A percentile compares a stretch with the other conserved stretches of the same genome.
Conservation (phyloP, 2,888 invertebrate species). For the Oscheius myriophilus region DNA sequence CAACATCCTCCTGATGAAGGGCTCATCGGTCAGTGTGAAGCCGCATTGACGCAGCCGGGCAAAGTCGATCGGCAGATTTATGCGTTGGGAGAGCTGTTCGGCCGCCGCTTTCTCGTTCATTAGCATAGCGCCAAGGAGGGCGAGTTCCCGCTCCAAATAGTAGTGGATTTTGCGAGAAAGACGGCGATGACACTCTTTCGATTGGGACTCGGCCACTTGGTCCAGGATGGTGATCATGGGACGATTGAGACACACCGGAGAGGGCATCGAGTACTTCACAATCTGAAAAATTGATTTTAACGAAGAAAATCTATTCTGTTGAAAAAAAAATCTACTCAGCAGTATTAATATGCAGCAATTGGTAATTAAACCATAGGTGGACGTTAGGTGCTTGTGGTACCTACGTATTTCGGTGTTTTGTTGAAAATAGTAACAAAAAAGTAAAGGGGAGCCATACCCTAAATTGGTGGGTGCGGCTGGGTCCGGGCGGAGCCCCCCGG, state of each 20-base stretch:
- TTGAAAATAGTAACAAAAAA: too few relatives aligned
- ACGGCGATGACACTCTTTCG: constrained; percentile 33
- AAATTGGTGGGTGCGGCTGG: too few relatives aligned
- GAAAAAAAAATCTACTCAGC: too few relatives aligned
- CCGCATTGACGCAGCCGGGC: constrained; percentile 33
- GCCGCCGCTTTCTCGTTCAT: constrained; percentile 48
- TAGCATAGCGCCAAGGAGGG: constrained; percentile 49
- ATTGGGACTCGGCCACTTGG: constrained; percentile 56
- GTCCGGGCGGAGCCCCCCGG: too few relatives aligned
- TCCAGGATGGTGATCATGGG: constrained; percentile 70
- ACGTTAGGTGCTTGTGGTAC: too few relatives aligned
- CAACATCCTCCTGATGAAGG: constrained; percentile 61
- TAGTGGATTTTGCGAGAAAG: constrained; percentile 47
- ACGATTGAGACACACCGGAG: constrained; percentile 68
- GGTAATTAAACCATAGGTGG: too few relatives aligned
- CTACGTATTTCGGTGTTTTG: too few relatives aligned
- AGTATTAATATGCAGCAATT: too few relatives aligned
- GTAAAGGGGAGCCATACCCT: too few relatives aligned
- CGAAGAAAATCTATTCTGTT: too few relatives aligned
- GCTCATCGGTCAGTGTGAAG: constrained; percentile 58
- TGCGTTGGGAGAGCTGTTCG: constrained; percentile 45
- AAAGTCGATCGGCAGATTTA: constrained; percentile 55
- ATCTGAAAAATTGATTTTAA: constrained; percentile 37
- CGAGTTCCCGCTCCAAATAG: constrained; percentile 52
- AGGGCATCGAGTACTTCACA: constrained; percentile 64